phyloP scores from a whole-genome alignment of 2,797 vertebrate genomes.

The Neosilurus mollespiculum region DNA sequence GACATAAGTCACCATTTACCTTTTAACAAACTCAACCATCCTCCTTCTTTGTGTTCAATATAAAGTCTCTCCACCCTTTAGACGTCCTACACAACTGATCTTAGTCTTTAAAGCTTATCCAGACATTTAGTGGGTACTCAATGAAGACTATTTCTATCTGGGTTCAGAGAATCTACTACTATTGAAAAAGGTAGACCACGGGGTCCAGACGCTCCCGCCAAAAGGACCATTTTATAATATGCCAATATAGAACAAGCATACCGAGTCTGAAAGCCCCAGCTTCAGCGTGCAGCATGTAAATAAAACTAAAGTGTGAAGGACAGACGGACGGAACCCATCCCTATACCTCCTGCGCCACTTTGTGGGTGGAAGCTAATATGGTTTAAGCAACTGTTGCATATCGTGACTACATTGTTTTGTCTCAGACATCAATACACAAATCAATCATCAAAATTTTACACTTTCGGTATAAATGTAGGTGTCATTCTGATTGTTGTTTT shows the following conservation, averaged over 20 bases:
- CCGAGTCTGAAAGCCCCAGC: no score
- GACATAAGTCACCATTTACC: no score
- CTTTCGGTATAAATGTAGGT: not conserved
- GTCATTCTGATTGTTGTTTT: not conserved
- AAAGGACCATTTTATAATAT: no score
- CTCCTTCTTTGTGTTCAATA: not conserved
- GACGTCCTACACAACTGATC: not conserved
- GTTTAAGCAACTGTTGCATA: not conserved
- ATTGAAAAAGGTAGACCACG: not conserved
- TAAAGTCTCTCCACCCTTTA: not conserved
- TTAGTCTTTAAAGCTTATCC: not conserved
- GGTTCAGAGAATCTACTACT: not conserved
- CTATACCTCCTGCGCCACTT: no score
- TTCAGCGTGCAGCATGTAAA: no score
- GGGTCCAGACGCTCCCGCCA: no score
- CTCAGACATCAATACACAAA: not conserved
- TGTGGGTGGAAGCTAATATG: no score
- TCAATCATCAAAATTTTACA: not conserved
- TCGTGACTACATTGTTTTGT: not conserved
- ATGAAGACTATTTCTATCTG: not conserved
- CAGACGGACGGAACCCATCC: no score
- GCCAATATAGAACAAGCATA: no score
- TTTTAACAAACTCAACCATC: not conserved
- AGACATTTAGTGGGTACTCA: not conserved
- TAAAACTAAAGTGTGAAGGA: no score